Evolutionary conservation across 2,113 vertebrate genomes (phyloP), one percentile per base, ranked within the genome.

Genomic region (Phrynosoma platyrhinos): DNA sequence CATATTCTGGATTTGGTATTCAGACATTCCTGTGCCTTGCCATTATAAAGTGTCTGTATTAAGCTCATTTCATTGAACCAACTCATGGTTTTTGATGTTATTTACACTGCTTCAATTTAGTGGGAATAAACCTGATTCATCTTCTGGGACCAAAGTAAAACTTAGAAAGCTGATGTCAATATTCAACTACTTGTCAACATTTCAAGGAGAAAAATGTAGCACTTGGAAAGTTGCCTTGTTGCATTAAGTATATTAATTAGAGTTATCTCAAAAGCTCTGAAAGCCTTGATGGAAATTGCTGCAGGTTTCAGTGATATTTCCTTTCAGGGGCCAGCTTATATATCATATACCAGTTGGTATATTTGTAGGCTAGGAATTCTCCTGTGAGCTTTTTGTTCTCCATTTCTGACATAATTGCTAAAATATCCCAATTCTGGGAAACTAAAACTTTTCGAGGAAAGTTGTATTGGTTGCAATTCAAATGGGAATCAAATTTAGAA

Each of bases 1-100:
- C 88, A 13, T 77, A 1, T 66, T 91, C 91, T 86, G 85, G 86
- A 42, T 91, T 87, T 85, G 1, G 1, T 88, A 81, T 84, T 93
- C 42, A 88, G 76, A 23, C 86, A 87, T 32, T 82, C 82, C 36
- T 86, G 30, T 53, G 72, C 52, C 14, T 88, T 89, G 58, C 77
- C 32, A 74, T 18, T 82, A 74, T 82, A 85, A 89, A 92, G 52
- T 81, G 20, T 89, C 82, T 82, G 40, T 76, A 83, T 82, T 7
- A 91, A 42, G 71, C 84, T 79, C 36, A 69, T 84, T 20, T 84
- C 77, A 91, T 87, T n/a, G 71, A 88, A 89, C 27, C 32, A 47
- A 27, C 62, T 91, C 88, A 64, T 71, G 82, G 2, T 84, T 88
- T 76, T 77, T 85, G 27, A 42, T 23, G 90, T 91, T 88, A 84